Evolutionary conservation across 2,888 invertebrate genomes (phyloP).

Genomic region (Caenorhabditis sp.): DNA sequence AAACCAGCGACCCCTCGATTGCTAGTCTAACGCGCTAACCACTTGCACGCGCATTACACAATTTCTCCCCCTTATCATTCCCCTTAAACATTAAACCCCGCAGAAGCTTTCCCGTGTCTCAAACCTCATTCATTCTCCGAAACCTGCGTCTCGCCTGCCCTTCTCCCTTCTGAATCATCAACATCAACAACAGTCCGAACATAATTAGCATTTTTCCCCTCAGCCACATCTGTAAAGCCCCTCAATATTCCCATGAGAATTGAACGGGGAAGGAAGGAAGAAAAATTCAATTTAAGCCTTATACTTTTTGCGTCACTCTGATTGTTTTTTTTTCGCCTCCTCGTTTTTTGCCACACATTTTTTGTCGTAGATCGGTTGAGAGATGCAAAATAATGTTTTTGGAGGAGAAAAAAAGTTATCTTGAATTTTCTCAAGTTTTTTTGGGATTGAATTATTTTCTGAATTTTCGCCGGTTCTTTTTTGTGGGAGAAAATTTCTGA

Average conservation of each 20-base stretch:
- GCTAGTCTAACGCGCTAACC: too few relatives aligned
- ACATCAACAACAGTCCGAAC: neutral
- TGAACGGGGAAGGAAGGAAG: neutral
- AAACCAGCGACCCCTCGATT: too few relatives aligned
- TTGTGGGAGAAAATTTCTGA: too few relatives aligned
- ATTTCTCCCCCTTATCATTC: too few relatives aligned
- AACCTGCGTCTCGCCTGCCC: constrained; percentile 19
- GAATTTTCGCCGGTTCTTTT: too few relatives aligned
- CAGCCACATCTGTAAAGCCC: neutral
- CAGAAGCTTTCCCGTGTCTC: neutral
- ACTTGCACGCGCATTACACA: too few relatives aligned
- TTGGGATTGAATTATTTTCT: too few relatives aligned
- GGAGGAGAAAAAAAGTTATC: too few relatives aligned
- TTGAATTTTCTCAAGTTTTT: too few relatives aligned
- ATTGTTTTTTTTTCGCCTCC: neutral
- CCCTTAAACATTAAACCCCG: too few relatives aligned
- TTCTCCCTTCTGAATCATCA: constrained; percentile 2
- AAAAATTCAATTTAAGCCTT: constrained; percentile 5
- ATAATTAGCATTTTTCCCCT: neutral
- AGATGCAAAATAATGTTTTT: too few relatives aligned
- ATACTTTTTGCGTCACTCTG: neutral
- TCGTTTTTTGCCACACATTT: neutral
- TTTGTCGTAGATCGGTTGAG: neutral
- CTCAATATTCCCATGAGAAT: neutral
- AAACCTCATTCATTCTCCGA: constrained; percentile 40